These are phyloP conservation scores for Lamprotornis superbus DNA, from an alignment of 2,113 vertebrate species.

Conservation along the genomic window DNA sequence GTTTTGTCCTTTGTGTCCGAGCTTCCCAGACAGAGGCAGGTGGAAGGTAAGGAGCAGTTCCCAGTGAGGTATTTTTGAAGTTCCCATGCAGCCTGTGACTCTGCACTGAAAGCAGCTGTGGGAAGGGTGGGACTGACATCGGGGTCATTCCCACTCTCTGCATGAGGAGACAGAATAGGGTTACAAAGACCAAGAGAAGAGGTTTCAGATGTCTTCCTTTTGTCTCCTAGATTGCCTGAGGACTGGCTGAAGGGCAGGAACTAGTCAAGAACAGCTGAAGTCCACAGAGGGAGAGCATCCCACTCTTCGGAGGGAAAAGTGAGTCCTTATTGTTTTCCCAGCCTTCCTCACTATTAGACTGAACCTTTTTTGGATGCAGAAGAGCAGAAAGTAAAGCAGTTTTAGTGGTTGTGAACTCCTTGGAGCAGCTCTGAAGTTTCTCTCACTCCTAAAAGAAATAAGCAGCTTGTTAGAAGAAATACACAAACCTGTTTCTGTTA, in stretches of 20 bases:
- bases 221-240: neutral
- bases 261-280: neutral
- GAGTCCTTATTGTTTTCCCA: neutral
- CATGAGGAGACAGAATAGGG: neutral
- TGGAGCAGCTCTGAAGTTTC: neutral
- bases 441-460: slow-evolving; percentile 57
- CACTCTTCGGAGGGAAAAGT: neutral
- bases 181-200: neutral
- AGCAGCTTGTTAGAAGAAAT: neutral
- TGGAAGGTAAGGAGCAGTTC: neutral
- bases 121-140: fast-evolving
- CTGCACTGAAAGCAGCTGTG: neutral
- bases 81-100: neutral
- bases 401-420: neutral
- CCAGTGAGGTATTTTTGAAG: neutral
- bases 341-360: neutral
- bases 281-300: neutral
- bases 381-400: slow-evolving; percentile 35
- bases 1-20: neutral
- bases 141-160: neutral
- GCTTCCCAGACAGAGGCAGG: neutral
- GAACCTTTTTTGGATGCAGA: slow-evolving; percentile 7
- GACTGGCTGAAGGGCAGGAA: neutral
- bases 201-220: neutral
- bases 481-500: neutral